These are phyloP conservation scores for Heliconius hewitsoni DNA, from an alignment of 1,140 invertebrate genomes.

Conservation along the genomic window DNA sequence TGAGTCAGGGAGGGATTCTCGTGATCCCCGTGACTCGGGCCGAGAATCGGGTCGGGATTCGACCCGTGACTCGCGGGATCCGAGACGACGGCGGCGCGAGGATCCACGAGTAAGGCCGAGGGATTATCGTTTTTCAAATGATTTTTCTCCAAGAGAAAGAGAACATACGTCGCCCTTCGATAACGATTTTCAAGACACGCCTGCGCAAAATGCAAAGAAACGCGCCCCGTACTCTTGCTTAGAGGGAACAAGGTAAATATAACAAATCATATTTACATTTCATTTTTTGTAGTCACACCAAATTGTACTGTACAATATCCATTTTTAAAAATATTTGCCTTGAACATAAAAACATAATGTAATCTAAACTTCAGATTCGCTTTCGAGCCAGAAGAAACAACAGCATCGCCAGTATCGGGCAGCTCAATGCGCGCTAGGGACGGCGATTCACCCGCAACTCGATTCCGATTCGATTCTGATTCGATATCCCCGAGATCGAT, in stretches of 20 bases:
- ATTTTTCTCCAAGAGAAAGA: slow-evolving; percentile 81
- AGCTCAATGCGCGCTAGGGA: slow-evolving; percentile 55
- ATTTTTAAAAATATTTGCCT: no score
- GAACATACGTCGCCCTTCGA: slow-evolving; percentile 86
- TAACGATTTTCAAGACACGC: slow-evolving; percentile 84
- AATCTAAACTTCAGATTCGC: slow-evolving; percentile 53
- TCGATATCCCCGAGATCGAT: slow-evolving; percentile 79
- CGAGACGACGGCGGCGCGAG: slow-evolving; percentile 43
- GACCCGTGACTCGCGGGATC: slow-evolving; percentile 52
- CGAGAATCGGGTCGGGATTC: slow-evolving; percentile 58
- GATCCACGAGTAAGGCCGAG: slow-evolving; percentile 44
- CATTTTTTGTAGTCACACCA: neutral
- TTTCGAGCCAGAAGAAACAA: slow-evolving; percentile 64
- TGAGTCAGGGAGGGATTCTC: slow-evolving; percentile 51
- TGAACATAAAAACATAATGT: neutral
- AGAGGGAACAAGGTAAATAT: slow-evolving; percentile 65
- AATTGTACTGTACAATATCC: no score
- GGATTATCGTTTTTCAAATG: slow-evolving; percentile 82
- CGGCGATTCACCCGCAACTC: slow-evolving; percentile 73
- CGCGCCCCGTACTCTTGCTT: slow-evolving; percentile 66
- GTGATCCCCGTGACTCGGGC: slow-evolving; percentile 49
- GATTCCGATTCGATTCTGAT: slow-evolving; percentile 78
- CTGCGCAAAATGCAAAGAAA: slow-evolving; percentile 62
- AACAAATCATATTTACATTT: neutral
- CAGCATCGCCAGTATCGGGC: slow-evolving; percentile 64